These are phyloP conservation scores for Porphyrio hochstetteri DNA, from an alignment of 2,113 vertebrate genomes.

Conservation along the genomic window DNA sequence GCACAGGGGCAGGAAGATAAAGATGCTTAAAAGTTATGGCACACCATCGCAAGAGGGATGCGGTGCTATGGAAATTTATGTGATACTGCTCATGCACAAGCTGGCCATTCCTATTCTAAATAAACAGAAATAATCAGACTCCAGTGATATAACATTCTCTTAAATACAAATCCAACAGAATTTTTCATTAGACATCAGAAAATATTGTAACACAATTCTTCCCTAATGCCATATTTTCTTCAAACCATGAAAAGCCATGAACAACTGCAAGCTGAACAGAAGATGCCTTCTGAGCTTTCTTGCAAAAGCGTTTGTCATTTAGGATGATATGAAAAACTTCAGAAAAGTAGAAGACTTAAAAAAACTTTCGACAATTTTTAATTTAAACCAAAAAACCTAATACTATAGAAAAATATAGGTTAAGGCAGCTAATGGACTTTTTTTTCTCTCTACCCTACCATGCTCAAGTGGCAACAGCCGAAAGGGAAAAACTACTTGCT, in stretches of 20 bases:
- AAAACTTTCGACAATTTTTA: not conserved
- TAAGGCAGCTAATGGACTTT: not conserved
- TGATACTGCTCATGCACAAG: not conserved
- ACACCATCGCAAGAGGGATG: not conserved
- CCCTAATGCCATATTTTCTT: fast-evolving
- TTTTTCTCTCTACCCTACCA: not conserved
- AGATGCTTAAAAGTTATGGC: not conserved
- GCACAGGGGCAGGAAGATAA: not conserved
- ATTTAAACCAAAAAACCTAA: not conserved
- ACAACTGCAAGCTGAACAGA: not conserved
- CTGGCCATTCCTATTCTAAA: not conserved
- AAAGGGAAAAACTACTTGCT: not conserved
- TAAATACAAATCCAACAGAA: not conserved
- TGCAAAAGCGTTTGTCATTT: not conserved
- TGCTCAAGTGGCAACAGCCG: not conserved
- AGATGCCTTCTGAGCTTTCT: not conserved
- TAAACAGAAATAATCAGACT: not conserved
- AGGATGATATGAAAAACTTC: not conserved
- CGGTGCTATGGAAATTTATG: not conserved
- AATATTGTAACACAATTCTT: not conserved
- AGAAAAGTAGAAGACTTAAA: not conserved
- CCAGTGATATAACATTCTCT: fast-evolving
- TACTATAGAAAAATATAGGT: not conserved
- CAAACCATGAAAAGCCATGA: not conserved
- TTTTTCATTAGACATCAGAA: not conserved